Conservation (phyloP, 2,888 invertebrate species). For the Sycophila texana region DNA sequence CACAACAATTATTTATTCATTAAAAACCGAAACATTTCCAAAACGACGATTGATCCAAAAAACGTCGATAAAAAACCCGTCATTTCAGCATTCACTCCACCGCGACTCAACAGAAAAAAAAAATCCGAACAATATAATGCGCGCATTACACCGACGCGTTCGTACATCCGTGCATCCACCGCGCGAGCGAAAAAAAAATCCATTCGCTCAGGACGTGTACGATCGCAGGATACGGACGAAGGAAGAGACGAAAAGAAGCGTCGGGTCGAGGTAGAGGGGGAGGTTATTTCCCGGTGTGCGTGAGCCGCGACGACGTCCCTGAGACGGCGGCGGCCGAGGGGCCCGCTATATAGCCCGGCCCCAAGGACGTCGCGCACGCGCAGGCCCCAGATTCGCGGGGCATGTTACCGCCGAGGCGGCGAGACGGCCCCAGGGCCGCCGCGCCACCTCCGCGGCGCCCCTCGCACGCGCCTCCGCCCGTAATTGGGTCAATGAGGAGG, state of each 20-base stretch:
- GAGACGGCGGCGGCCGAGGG: constrained; percentile 55
- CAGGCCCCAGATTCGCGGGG: constrained; percentile 68
- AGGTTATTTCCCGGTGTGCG: constrained; percentile 39
- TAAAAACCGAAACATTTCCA: too few relatives aligned
- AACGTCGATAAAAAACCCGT: too few relatives aligned
- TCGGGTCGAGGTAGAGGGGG: not conserved
- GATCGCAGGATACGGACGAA: not conserved
- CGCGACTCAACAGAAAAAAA: not conserved
- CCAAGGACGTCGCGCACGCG: constrained; percentile 69
- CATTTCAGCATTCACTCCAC: too few relatives aligned
- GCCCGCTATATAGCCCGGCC: constrained; percentile 60
- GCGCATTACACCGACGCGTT: not conserved
- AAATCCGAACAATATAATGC: not conserved
- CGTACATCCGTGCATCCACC: not conserved
- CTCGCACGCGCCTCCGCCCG: constrained; percentile 58
- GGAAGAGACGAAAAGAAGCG: not conserved
- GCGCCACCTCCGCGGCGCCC: constrained; percentile 55
- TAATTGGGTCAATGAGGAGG: not conserved
- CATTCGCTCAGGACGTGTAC: not conserved
- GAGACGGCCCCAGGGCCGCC: constrained; percentile 52
- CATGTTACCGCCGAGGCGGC: not conserved
- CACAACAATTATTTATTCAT: too few relatives aligned
- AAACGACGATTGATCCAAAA: too few relatives aligned
- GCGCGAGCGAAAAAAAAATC: not conserved
- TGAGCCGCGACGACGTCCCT: constrained; percentile 63